These are phyloP conservation scores for Sinotaia quadrata DNA, from an alignment of 2,888 invertebrate species.

Conservation along the genomic window DNA sequence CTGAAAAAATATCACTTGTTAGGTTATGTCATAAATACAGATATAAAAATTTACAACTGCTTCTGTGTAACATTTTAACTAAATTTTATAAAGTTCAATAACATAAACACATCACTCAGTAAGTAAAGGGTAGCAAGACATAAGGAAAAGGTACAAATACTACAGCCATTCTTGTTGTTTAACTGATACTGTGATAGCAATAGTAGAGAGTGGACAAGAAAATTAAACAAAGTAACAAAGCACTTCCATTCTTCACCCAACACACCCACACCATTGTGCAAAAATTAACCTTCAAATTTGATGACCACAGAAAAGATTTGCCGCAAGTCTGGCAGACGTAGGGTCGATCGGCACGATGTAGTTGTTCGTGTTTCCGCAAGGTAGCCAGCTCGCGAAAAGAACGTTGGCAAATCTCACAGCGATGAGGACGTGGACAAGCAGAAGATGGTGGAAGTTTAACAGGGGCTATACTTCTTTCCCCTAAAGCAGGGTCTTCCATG, in stretches of 20 bases:
- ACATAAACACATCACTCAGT: neutral
- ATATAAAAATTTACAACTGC: too few relatives aligned
- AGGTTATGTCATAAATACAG: too few relatives aligned
- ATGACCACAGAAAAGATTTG: conserved; percentile 66
- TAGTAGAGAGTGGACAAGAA: too few relatives aligned
- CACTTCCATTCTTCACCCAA: too few relatives aligned
- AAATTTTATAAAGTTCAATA: too few relatives aligned
- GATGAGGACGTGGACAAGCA: conserved; percentile 57
- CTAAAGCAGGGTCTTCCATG: conserved; percentile 47
- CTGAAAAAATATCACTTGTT: neutral
- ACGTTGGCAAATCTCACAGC: conserved; percentile 63
- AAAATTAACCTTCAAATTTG: conserved; percentile 53
- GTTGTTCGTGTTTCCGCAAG: conserved; percentile 62
- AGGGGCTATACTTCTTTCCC: conserved; percentile 12
- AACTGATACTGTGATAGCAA: neutral
- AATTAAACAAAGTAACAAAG: too few relatives aligned
- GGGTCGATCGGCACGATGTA: conserved; percentile 63
- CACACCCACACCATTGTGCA: too few relatives aligned
- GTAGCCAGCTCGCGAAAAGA: conserved; percentile 64
- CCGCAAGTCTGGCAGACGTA: conserved; percentile 64
- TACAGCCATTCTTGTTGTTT: neutral
- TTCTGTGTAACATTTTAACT: too few relatives aligned
- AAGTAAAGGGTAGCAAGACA: neutral
- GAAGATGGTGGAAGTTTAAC: conserved; percentile 30
- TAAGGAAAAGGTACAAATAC: neutral